phyloP scores from a whole-genome alignment of 2,888 invertebrate species.

The Proisotoma minuta region DNA sequence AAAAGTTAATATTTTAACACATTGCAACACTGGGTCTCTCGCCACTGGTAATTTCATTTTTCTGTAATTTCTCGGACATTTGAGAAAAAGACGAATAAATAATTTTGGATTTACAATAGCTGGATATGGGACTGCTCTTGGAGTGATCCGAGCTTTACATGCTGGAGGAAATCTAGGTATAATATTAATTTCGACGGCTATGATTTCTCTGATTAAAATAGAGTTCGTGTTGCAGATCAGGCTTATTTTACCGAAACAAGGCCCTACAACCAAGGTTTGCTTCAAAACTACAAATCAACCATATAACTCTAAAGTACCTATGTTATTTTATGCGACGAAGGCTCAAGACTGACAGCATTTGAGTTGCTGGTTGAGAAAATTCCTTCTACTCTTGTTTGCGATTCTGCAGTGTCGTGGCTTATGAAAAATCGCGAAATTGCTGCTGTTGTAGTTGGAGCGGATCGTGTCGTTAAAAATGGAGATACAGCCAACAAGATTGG shows the following conservation, averaged over 20 bases:
- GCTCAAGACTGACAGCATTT: slow-evolving; percentile 87
- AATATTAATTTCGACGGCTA: background rate
- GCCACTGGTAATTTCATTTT: too few species aligned
- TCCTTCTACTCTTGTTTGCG: slow-evolving; percentile 86
- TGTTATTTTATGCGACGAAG: too few species aligned
- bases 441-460: slow-evolving; percentile 96
- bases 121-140: slow-evolving; percentile 95
- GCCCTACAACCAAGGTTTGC: slow-evolving; percentile 97
- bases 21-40: slow-evolving; percentile 90
- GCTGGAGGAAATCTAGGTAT: slow-evolving; percentile 61
- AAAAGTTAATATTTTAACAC: slow-evolving; percentile 75
- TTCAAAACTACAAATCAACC: background rate
- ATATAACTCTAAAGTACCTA: background rate
- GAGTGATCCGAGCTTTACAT: slow-evolving; percentile 82
- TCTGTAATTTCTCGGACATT: too few species aligned
- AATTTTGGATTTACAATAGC: slow-evolving; percentile 97
- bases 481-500: slow-evolving; percentile 99
- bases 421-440: slow-evolving; percentile 77
- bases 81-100: too few species aligned
- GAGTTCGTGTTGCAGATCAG: slow-evolving; percentile 63
- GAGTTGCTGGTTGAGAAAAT: slow-evolving; percentile 89
- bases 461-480: slow-evolving; percentile 91
- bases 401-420: slow-evolving; percentile 88
- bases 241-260: slow-evolving; percentile 96
- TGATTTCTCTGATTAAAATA: too few species aligned